Percentiles rank a stretch among this genome's conserved stretches.
Evolutionary conservation across 2,888 invertebrate genomes (phyloP).

Genomic region (Cataglyphis albicans): DNA sequence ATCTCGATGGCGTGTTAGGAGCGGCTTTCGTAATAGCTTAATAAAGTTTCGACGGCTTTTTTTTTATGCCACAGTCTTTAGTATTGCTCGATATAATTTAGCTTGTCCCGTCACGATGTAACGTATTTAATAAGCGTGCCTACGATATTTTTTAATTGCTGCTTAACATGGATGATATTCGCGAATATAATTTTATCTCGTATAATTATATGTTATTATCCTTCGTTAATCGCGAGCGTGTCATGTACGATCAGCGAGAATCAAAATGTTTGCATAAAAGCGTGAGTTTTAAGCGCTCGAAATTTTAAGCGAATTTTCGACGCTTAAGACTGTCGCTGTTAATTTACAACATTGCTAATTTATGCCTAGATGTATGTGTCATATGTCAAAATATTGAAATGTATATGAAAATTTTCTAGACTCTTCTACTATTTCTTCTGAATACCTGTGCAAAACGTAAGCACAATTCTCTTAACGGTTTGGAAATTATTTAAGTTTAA

Average conservation of each 20-base stretch:
- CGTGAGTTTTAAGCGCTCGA: background rate
- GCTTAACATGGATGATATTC: background rate
- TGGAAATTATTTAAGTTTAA: no score
- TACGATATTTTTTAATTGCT: slow-evolving; percentile 3
- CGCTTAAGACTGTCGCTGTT: background rate
- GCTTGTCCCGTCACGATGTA: background rate
- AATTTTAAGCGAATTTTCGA: background rate
- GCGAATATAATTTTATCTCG: slow-evolving; percentile 14
- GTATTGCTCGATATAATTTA: background rate
- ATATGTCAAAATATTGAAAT: no score
- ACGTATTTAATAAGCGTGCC: slow-evolving; percentile 2
- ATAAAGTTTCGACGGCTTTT: slow-evolving; percentile 20
- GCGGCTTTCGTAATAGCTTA: slow-evolving; percentile 21
- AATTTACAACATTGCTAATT: slow-evolving; percentile 10
- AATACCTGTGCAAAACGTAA: no score
- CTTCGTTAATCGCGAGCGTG: background rate
- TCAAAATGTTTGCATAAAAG: background rate
- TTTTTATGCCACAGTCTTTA: background rate
- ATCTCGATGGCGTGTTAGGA: slow-evolving; percentile 26
- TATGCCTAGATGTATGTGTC: background rate
- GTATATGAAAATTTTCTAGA: no score
- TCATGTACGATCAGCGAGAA: background rate
- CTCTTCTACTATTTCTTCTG: no score
- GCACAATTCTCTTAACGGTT: no score
- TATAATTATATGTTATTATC: background rate